Conservation (phyloP, 1,140 invertebrate species). For the Copidosoma floridanum region DNA sequence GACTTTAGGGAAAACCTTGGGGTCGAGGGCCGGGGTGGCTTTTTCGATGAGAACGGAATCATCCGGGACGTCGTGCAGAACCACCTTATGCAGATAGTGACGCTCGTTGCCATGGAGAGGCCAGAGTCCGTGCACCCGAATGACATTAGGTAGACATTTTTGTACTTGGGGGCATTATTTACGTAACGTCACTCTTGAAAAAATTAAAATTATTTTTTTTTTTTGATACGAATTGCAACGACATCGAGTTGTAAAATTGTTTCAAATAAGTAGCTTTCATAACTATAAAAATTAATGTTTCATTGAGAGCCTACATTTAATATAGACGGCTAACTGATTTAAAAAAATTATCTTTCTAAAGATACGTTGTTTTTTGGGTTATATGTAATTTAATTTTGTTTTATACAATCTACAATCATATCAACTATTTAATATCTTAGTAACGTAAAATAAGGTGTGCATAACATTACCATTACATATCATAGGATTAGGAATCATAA, state of each 20-base stretch:
- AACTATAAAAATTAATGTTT: background rate
- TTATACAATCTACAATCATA: too few relatives aligned
- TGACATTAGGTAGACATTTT: constrained; percentile 79
- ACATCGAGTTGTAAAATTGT: background rate
- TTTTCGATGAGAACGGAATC: constrained; percentile 98
- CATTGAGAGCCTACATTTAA: too few relatives aligned
- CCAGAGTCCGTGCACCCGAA: constrained; percentile 90
- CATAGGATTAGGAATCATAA: too few relatives aligned
- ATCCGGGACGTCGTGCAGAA: constrained; percentile 99
- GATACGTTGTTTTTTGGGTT: too few relatives aligned
- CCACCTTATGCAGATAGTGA: constrained; percentile 95
- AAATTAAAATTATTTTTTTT: background rate
- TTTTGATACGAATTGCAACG: background rate
- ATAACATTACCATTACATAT: too few relatives aligned
- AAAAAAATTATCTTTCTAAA: too few relatives aligned
- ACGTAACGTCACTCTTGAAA: constrained; percentile 3
- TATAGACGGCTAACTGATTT: too few relatives aligned
- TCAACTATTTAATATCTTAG: too few relatives aligned
- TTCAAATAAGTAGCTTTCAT: background rate
- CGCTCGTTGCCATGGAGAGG: constrained; percentile 98
- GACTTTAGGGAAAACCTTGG: constrained; percentile 99
- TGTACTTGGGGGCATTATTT: background rate
- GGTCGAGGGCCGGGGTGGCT: constrained; percentile 95
- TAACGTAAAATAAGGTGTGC: too few relatives aligned
- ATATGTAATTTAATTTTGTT: too few relatives aligned